Conservation (phyloP, 2,113 vertebrate genomes). For the Pluvianellus socialis region DNA sequence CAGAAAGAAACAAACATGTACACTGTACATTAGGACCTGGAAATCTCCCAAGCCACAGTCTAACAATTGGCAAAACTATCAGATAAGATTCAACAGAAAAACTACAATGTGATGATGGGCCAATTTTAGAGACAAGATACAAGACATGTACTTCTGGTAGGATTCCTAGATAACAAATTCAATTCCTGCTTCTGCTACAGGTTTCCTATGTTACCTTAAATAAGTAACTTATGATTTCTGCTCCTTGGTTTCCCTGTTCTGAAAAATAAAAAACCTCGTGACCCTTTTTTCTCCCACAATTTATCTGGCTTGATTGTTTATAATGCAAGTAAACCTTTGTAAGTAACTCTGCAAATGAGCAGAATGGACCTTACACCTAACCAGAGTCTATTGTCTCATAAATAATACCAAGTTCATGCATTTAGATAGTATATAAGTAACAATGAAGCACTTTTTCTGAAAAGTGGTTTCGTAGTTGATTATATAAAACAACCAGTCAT, state of each 20-base stretch:
- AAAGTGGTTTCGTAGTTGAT: not conserved
- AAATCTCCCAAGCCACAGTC: constrained; percentile 13
- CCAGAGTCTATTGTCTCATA: not conserved
- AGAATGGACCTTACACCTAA: not conserved
- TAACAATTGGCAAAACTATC: not conserved
- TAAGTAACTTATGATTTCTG: not conserved
- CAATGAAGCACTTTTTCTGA: not conserved
- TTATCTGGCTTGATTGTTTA: not conserved
- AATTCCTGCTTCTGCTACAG: not conserved
- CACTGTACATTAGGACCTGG: not conserved
- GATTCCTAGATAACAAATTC: not conserved
- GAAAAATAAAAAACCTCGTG: not conserved
- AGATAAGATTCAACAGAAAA: constrained; percentile 27
- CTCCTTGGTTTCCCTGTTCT: not conserved
- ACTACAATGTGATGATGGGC: constrained; percentile 10
- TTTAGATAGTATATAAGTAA: not conserved
- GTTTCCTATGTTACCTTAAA: not conserved
- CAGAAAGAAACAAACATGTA: constrained; percentile 35
- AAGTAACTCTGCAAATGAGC: not conserved
- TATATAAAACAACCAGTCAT: not conserved
- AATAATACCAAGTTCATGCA: not conserved
- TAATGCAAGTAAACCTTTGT: not conserved
- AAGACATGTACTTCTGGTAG: not conserved
- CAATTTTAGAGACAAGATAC: not conserved
- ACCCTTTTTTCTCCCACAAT: not conserved